Percentiles rank a stretch among this genome's conserved stretches.
Evolutionary conservation across 2,113 vertebrate genomes (phyloP).

Genomic region (Ramphastos sulfuratus): DNA sequence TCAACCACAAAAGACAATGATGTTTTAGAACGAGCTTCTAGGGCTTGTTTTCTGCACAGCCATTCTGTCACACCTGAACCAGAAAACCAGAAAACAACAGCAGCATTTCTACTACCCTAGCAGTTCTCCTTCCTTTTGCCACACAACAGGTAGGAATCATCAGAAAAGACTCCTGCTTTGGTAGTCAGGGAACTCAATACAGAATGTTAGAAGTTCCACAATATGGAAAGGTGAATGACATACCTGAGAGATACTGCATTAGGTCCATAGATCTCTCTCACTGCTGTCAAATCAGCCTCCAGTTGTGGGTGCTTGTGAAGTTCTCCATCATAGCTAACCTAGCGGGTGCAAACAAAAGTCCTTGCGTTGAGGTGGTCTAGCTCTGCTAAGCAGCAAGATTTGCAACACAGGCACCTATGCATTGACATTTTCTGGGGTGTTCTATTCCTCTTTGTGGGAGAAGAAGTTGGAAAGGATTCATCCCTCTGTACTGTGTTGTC

Average conservation of each 20-base stretch:
- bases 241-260: slow-evolving; percentile 93
- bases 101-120: not conserved
- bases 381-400: not conserved
- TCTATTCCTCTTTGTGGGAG: not conserved
- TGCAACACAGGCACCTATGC: not conserved
- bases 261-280: slow-evolving; percentile 87
- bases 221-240: not conserved
- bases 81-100: not conserved
- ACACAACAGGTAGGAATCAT: not conserved
- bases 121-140: not conserved
- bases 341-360: not conserved
- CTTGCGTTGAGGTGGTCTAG: not conserved
- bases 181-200: not conserved
- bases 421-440: not conserved
- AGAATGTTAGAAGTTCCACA: not conserved
- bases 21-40: not conserved
- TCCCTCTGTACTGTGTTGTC: not conserved
- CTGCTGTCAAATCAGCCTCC: slow-evolving; percentile 86
- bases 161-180: not conserved
- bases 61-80: not conserved
- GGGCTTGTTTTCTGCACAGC: not conserved
- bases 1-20: not conserved
- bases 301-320: slow-evolving; percentile 89
- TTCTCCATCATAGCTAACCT: slow-evolving; percentile 90
- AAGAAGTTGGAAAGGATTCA: not conserved